Conservation (phyloP, 2,797 vertebrate genomes). For the Carduelis carduelis region DNA sequence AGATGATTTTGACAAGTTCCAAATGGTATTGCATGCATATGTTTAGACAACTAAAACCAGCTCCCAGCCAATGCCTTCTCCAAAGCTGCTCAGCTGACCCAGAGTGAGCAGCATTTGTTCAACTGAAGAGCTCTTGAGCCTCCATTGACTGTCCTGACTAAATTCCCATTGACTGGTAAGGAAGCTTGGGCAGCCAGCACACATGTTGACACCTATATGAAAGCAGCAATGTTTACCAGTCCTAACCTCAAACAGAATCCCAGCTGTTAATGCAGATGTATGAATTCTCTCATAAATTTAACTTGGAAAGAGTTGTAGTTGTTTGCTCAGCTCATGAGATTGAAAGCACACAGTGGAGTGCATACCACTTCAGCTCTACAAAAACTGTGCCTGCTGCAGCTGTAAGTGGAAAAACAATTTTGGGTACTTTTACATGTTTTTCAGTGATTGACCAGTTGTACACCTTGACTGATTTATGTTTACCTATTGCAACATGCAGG, state of each 20-base stretch:
- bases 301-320: neutral
- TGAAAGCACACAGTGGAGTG: neutral
- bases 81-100: neutral
- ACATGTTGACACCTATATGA: neutral
- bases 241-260: neutral
- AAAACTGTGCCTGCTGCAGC: neutral
- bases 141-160: neutral
- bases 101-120: neutral
- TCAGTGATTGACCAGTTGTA: neutral
- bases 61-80: neutral
- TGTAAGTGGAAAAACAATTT: neutral
- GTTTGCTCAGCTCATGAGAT: rapidly evolving
- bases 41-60: neutral
- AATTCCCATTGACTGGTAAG: neutral
- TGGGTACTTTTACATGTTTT: neutral
- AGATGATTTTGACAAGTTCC: rapidly evolving
- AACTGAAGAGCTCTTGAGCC: neutral
- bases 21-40: neutral
- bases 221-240: neutral
- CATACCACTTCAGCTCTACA: neutral
- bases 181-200: neutral
- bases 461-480: neutral
- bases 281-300: neutral
- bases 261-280: neutral
- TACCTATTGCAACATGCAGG: neutral